Conservation (phyloP, 1,140 invertebrate genomes). For the Musca domestica region DNA sequence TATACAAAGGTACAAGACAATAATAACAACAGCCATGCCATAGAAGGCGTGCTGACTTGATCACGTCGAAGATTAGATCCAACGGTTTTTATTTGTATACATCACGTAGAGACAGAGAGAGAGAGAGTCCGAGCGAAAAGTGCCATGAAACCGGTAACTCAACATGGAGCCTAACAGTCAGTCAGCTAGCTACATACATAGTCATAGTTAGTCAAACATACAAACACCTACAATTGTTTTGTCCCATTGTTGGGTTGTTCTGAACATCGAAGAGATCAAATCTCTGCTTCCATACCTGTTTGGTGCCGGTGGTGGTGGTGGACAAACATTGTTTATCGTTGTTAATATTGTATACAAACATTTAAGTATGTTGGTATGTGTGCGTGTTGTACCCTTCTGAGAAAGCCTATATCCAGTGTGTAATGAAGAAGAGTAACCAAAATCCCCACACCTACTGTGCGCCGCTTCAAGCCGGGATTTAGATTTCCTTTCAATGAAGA, state of each 20-base stretch:
- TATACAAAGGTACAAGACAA: neutral
- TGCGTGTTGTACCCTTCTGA: too few relatives aligned
- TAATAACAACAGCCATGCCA: neutral
- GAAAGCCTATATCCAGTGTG: too few relatives aligned
- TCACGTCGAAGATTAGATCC: slow-evolving; percentile 32
- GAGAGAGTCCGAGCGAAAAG: neutral
- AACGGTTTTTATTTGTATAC: slow-evolving; percentile 49
- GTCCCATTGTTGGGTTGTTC: neutral
- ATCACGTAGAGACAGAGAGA: slow-evolving; percentile 14
- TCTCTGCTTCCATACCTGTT: too few relatives aligned
- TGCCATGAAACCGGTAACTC: slow-evolving; percentile 2
- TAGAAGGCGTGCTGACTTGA: slow-evolving; percentile 25
- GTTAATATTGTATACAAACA: too few relatives aligned
- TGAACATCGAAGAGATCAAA: too few relatives aligned
- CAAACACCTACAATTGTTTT: neutral
- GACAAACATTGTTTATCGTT: too few relatives aligned
- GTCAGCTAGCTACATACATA: neutral
- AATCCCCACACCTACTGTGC: too few relatives aligned
- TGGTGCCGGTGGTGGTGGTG: too few relatives aligned
- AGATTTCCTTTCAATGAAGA: too few relatives aligned
- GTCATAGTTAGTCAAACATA: neutral
- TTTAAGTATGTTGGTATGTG: too few relatives aligned
- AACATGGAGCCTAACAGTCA: neutral
- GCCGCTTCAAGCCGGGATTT: too few relatives aligned
- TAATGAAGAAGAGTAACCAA: too few relatives aligned